Conservation (phyloP, 2,113 vertebrate species). For the Halcyon senegalensis region DNA sequence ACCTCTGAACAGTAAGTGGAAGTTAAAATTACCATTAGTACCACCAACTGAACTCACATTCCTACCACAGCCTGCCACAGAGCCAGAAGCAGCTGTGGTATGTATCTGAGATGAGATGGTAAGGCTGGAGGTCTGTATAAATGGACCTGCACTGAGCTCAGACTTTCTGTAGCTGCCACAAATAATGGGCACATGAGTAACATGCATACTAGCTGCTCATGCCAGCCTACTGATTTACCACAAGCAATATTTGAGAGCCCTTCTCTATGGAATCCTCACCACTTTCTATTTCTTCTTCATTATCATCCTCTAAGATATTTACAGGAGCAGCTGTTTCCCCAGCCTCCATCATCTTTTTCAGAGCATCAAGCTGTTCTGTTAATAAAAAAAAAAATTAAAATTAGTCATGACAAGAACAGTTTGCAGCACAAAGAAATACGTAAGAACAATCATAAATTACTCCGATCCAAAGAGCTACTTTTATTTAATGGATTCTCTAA, state of each 20-base stretch:
- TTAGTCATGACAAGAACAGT: neutral
- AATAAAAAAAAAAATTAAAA: conserved; percentile 30
- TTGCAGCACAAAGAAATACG: neutral
- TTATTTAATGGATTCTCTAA: neutral
- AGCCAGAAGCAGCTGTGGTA: neutral
- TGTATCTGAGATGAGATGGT: neutral
- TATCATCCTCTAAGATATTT: conserved; percentile 94
- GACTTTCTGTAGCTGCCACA: neutral
- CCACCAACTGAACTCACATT: neutral
- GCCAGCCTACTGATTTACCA: neutral
- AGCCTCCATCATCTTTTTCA: conserved; percentile 97
- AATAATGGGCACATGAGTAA: fast-evolving
- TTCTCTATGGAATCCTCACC: conserved; percentile 74
- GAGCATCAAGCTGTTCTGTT: conserved; percentile 94
- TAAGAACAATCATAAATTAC: neutral
- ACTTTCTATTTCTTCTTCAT: conserved; percentile 91
- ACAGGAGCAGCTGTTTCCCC: conserved; percentile 91
- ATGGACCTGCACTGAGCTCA: neutral
- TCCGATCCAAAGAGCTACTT: neutral
- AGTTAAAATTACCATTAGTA: neutral
- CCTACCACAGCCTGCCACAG: neutral
- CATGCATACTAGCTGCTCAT: neutral
- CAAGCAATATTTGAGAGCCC: neutral
- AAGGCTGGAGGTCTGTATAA: neutral
- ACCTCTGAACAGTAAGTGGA: neutral